Evolutionary conservation across 2,797 vertebrate species (phyloP).

Genomic region (Oophaga sylvatica): DNA sequence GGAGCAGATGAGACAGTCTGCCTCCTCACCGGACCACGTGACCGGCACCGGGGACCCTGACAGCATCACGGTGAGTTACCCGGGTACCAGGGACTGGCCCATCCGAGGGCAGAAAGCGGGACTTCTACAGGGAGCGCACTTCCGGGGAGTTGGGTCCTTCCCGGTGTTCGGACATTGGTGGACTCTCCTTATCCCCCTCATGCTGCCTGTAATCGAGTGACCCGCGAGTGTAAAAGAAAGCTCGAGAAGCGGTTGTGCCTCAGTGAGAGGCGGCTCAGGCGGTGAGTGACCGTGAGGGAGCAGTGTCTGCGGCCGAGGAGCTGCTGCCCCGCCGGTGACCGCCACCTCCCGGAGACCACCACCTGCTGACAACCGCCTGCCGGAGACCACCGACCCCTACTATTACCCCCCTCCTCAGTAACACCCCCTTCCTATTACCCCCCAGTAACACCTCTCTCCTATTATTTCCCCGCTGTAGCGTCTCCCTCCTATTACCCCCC

Average conservation of each 20-base stretch:
- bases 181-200: not conserved
- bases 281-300: too few species aligned
- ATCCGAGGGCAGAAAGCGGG: not conserved
- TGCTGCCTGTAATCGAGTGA: not conserved
- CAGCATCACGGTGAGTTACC: not conserved
- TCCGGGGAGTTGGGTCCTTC: not conserved
- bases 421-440: too few species aligned
- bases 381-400: too few species aligned
- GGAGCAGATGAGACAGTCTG: not conserved
- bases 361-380: too few species aligned
- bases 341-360: too few species aligned
- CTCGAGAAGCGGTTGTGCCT: not conserved
- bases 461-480: too few species aligned
- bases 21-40: constrained; percentile 36
- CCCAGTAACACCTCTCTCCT: too few species aligned
- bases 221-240: not conserved
- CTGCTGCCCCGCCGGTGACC: too few species aligned
- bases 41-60: not conserved
- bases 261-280: not conserved
- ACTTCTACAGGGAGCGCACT: not conserved
- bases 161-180: not conserved
- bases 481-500: too few species aligned
- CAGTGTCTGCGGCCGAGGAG: too few species aligned
- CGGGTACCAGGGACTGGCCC: not conserved
- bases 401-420: too few species aligned